Base-by-base conservation (phyloP, 2,888 invertebrate species). In the Smittia sp. region DNA sequence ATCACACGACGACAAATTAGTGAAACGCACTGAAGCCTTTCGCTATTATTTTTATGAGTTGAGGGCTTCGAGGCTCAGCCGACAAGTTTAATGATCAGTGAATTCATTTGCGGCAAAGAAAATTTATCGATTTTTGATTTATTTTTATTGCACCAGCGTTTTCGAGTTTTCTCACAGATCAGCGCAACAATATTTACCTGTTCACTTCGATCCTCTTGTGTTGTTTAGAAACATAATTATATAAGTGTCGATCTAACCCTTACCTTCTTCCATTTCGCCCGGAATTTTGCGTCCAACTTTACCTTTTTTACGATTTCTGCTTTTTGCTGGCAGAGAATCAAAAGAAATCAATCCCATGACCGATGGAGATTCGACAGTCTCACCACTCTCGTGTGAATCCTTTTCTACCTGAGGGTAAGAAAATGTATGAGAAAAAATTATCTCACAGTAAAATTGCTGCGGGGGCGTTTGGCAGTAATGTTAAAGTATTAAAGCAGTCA, bases 221-320 rank as follows among this genome's bases (percentile, higher is more conserved):
- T 46, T 46, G 46, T 46, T 46, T 46, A 15, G 15, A 46, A 46
- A 46, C 15, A 46, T 46, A 46, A 46, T 46, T 46, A 46, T 46
- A 46, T 46, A 46, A 46, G 46, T 46, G 46, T 46, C 46, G 11
- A 46, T 46, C 46, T 46, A 46, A 46, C 46, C 46, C 46, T 46
- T 46, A 46, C 46, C 46, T 46, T 38, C 11, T 38, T 46, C 11
- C 11, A n/a, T 46, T 46, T 46, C 15, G 46, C 46, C n/a, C 46
- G 11, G n/a, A 3, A 32, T 6, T 46, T 46, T n/a, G 6, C 15
- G 46, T 38, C 38, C 11, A 11, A n/a, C 11, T 11, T 46, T 46
- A 38, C 38, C 38, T 46, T 46, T 46, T 46, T n/a, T 15, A 46
- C 46, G n/a, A 46, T 46, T 46, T 46, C 3, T 46, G 11, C 32